Conservation (phyloP, 2,113 vertebrate genomes). For the Ammodytes marinus region DNA sequence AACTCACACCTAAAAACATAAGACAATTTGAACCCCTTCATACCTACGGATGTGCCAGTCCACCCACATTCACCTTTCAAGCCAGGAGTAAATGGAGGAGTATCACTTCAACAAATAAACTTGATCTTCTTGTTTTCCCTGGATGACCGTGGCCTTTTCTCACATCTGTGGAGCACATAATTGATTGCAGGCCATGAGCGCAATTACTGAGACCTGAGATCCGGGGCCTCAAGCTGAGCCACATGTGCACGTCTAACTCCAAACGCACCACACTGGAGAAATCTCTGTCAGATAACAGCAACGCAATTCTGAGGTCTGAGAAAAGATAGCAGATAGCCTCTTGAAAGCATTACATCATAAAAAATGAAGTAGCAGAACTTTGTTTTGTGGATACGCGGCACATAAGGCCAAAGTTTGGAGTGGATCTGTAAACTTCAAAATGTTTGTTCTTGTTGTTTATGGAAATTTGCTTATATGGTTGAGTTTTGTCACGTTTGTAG, state of each 20-base stretch:
- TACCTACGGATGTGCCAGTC: background rate
- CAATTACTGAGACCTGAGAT: conserved; percentile 72
- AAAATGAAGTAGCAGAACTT: background rate
- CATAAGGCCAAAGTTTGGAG: background rate
- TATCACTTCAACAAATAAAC: conserved; percentile 37
- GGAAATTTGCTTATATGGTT: background rate
- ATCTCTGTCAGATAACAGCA: conserved; percentile 32
- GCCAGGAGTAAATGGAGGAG: background rate
- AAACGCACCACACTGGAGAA: conserved; percentile 37
- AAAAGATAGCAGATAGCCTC: background rate
- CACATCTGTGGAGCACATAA: conserved; percentile 68
- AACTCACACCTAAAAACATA: conserved; percentile 23
- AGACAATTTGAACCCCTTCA: background rate
- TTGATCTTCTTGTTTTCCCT: conserved; percentile 7
- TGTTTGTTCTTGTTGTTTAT: background rate
- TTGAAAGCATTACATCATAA: background rate
- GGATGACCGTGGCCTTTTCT: conserved; percentile 51
- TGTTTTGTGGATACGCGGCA: background rate
- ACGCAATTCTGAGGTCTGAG: background rate
- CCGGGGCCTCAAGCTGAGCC: conserved; percentile 62
- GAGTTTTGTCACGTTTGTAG: background rate
- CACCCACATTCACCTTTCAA: background rate
- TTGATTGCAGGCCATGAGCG: conserved; percentile 76
- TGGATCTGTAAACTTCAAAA: background rate
- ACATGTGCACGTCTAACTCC: conserved; percentile 69